These are phyloP conservation scores for Orchestia grillus DNA, from an alignment of 1,140 invertebrate species.

Conservation along the genomic window DNA sequence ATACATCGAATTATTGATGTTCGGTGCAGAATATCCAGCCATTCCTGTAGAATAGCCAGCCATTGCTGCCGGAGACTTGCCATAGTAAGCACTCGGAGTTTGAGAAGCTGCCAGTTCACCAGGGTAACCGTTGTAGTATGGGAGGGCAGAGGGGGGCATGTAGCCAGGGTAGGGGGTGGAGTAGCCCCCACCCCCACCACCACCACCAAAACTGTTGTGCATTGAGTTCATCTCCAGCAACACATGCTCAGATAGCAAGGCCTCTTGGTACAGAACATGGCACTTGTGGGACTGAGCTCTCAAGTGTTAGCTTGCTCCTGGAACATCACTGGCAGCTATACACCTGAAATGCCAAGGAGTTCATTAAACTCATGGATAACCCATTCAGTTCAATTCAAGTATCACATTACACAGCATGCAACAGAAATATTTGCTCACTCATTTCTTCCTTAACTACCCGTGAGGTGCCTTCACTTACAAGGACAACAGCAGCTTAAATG, in stretches of 20 bases:
- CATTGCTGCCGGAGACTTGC: constrained; percentile 65
- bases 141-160: constrained; percentile 67
- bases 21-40: constrained; percentile 66
- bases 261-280: not conserved
- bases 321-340: constrained; percentile 49
- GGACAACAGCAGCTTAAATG: no score
- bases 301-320: not conserved
- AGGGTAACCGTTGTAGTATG: constrained; percentile 68
- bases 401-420: no score
- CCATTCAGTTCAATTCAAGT: no score
- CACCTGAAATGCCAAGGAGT: not conserved
- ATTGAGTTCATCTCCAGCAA: constrained; percentile 67
- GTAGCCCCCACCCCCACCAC: constrained; percentile 67
- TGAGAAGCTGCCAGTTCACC: constrained; percentile 64
- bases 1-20: constrained; percentile 68
- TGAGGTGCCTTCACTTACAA: no score
- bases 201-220: constrained; percentile 68
- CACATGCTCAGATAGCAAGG: constrained; percentile 27
- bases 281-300: not conserved
- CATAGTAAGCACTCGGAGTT: constrained; percentile 67
- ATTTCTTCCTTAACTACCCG: no score
- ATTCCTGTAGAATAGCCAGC: constrained; percentile 67
- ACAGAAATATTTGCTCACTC: no score
- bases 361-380: not conserved
- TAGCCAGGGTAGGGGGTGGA: constrained; percentile 67